A percentile compares a stretch with the other conserved stretches of the same genome.
Evolutionary conservation across 2,113 vertebrate species (phyloP).

Genomic region (Nicator chloris): DNA sequence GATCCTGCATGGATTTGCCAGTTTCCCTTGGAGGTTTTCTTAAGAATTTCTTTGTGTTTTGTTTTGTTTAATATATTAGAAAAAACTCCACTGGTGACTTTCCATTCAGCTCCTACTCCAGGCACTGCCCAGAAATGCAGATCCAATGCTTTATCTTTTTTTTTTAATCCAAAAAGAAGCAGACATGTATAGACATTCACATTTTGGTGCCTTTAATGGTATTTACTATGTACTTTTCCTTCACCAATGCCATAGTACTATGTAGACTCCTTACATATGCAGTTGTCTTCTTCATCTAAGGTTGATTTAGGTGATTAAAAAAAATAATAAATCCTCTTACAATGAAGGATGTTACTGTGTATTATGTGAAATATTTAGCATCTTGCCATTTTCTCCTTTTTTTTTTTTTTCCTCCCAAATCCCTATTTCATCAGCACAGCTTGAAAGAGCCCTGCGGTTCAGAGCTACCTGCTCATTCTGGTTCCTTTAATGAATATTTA

Average conservation of each 20-base stretch:
- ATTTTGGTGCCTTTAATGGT: not conserved
- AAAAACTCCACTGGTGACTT: not conserved
- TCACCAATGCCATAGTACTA: not conserved
- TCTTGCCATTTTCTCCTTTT: not conserved
- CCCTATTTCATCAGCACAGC: not conserved
- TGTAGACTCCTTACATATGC: not conserved
- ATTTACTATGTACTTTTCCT: not conserved
- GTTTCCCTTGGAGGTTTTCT: not conserved
- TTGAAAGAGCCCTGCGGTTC: not conserved
- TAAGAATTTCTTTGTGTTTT: not conserved
- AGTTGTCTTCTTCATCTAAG: not conserved
- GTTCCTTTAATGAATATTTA: conserved; percentile 47
- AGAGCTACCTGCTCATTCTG: not conserved
- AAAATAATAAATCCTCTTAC: not conserved
- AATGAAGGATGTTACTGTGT: not conserved
- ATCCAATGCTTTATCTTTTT: not conserved
- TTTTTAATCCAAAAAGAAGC: not conserved
- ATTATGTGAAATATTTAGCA: not conserved
- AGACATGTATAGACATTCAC: not conserved
- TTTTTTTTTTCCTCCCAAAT: not conserved
- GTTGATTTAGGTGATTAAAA: not conserved
- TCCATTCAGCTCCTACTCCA: not conserved
- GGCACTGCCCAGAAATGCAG: not conserved
- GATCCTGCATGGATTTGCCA: not conserved
- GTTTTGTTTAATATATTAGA: not conserved